These are phyloP conservation scores for Macropus fuliginosus DNA, from an alignment of 2,797 vertebrate species.

Conservation along the genomic window DNA sequence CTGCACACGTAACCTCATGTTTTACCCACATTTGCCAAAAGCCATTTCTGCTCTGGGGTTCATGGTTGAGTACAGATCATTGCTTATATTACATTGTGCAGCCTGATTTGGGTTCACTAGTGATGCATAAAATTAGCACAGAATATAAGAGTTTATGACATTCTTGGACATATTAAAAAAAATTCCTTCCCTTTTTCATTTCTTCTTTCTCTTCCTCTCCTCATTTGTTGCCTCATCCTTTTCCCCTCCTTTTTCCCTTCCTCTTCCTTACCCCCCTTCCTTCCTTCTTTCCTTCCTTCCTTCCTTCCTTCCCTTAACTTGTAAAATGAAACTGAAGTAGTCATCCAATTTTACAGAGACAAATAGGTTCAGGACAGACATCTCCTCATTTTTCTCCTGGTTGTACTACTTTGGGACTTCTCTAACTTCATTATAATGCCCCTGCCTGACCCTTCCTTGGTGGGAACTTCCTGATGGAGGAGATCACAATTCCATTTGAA, in stretches of 20 bases:
- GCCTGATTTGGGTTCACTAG: constrained; percentile 36
- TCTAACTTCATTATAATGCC: neutral
- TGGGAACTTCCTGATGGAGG: neutral
- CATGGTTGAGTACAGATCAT: neutral
- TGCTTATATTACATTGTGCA: constrained; percentile 18
- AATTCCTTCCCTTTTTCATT: neutral
- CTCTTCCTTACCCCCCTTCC: neutral
- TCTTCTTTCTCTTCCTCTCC: neutral
- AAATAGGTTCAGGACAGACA: neutral
- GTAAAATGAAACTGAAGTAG: neutral
- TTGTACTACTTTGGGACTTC: neutral
- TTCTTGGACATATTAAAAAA: neutral
- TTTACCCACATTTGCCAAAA: neutral
- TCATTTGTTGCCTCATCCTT: neutral
- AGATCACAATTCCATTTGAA: neutral
- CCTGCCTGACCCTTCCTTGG: neutral
- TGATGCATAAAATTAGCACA: constrained; percentile 42
- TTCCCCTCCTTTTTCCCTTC: neutral
- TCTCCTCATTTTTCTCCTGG: too few relatives aligned
- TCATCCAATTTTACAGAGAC: neutral
- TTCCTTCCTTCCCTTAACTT: neutral
- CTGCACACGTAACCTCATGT: neutral
- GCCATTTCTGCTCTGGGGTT: constrained; percentile 28
- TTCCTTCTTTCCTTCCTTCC: neutral
- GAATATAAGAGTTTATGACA: neutral